phyloP scores from a whole-genome alignment of 1,140 invertebrate genomes.

The Trypoxylus dichotomus region DNA sequence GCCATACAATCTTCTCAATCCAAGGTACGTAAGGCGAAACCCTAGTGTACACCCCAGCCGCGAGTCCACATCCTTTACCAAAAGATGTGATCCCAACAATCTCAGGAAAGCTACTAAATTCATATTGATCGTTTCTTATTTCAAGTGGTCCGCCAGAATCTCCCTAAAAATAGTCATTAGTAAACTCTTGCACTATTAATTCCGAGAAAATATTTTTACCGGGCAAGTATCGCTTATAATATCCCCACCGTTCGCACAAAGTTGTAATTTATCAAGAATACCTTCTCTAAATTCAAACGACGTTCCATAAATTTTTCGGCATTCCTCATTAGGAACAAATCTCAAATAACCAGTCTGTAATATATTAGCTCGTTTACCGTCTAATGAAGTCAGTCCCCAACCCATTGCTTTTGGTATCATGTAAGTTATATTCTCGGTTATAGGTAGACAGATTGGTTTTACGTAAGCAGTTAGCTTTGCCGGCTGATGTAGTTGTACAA shows the following conservation, averaged over 20 bases:
- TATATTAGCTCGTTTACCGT: conserved; percentile 53
- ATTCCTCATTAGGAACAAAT: conserved; percentile 44
- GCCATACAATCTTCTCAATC: conserved; percentile 7
- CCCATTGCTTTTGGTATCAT: conserved; percentile 39
- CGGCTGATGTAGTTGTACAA: conserved; percentile 56
- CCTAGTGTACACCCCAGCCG: conserved; percentile 60
- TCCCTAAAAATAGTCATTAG: no score
- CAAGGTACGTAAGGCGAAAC: conserved; percentile 43
- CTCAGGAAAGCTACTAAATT: conserved; percentile 46
- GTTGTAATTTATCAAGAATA: neutral
- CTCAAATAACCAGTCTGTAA: conserved; percentile 58
- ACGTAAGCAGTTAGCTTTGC: conserved; percentile 55
- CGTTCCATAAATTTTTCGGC: conserved; percentile 26
- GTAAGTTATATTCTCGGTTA: conserved; percentile 30
- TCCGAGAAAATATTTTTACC: neutral
- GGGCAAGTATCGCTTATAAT: conserved; percentile 13
- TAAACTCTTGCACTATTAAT: no score
- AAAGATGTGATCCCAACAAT: conserved; percentile 59
- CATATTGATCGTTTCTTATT: conserved; percentile 54
- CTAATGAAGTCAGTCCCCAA: conserved; percentile 48
- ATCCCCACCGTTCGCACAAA: neutral
- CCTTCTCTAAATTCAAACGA: neutral
- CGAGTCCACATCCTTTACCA: conserved; percentile 54
- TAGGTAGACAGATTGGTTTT: conserved; percentile 65
- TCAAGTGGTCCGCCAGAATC: conserved; percentile 57